These are phyloP conservation scores for Cacoxenus indagator DNA, from an alignment of 2,888 invertebrate genomes.

Conservation along the genomic window DNA sequence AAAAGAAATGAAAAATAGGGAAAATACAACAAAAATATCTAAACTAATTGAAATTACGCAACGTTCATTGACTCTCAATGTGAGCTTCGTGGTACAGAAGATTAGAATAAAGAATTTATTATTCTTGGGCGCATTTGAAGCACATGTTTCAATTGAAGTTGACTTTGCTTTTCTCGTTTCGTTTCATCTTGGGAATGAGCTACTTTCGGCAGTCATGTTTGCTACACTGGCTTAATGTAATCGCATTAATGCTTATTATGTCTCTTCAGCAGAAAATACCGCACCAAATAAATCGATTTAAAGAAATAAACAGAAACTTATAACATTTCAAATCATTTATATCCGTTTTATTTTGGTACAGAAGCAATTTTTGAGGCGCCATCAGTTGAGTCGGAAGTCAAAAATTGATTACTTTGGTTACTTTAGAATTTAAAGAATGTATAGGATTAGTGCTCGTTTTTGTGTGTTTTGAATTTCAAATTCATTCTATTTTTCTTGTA, in stretches of 20 bases:
- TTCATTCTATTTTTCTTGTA: background rate
- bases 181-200: background rate
- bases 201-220: slow-evolving; percentile 1
- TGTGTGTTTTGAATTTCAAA: background rate
- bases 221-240: slow-evolving; percentile 50
- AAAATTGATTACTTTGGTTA: too few species aligned
- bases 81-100: slow-evolving; percentile 34
- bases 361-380: too few species aligned
- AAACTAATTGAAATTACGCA: slow-evolving; percentile 61
- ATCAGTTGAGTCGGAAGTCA: too few species aligned
- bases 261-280: slow-evolving; percentile 18
- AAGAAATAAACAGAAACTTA: slow-evolving; percentile 16
- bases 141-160: slow-evolving; percentile 21
- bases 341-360: too few species aligned
- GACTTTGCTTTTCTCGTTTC: slow-evolving; percentile 33
- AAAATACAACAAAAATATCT: slow-evolving; percentile 20
- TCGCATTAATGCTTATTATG: slow-evolving; percentile 57
- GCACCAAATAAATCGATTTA: slow-evolving; percentile 2
- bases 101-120: too few species aligned
- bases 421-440: too few species aligned
- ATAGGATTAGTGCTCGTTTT: background rate
- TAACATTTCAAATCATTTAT: background rate
- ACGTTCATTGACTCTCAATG: slow-evolving; percentile 60
- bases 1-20: slow-evolving; percentile 9
- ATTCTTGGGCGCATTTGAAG: slow-evolving; percentile 31